Conservation (phyloP, 1,140 invertebrate species). For the Sipha flava region DNA sequence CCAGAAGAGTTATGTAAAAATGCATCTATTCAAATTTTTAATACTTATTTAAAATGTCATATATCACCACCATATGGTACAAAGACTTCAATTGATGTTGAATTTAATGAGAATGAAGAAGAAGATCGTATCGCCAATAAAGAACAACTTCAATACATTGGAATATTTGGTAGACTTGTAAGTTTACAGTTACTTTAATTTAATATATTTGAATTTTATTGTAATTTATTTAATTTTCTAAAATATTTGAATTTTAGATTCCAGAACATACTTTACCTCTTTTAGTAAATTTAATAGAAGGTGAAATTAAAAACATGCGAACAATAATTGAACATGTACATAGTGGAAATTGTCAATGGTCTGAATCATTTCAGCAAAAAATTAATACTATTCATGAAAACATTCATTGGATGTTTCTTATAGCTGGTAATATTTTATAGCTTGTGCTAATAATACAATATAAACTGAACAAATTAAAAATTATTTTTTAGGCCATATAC, state of each 20-base stretch:
- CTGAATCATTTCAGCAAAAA: slow-evolving; percentile 20
- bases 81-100: slow-evolving; percentile 50
- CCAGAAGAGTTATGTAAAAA: slow-evolving; percentile 49
- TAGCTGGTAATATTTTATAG: slow-evolving; percentile 52
- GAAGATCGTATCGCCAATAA: slow-evolving; percentile 59
- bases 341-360: neutral
- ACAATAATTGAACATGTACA: slow-evolving; percentile 45
- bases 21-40: slow-evolving; percentile 57
- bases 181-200: slow-evolving; percentile 35
- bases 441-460: neutral
- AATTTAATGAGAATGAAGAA: slow-evolving; percentile 61
- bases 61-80: slow-evolving; percentile 71
- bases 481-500: slow-evolving; percentile 49
- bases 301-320: slow-evolving; percentile 49
- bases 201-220: neutral
- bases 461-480: neutral
- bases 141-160: slow-evolving; percentile 61
- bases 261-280: slow-evolving; percentile 51
- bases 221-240: neutral
- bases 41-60: slow-evolving; percentile 72
- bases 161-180: slow-evolving; percentile 46
- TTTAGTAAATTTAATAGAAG: slow-evolving; percentile 55
- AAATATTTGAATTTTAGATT: slow-evolving; percentile 40
- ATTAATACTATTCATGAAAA: slow-evolving; percentile 69
- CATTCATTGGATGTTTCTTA: slow-evolving; percentile 78